phyloP scores from a whole-genome alignment of 2,888 invertebrate genomes.

The Hydrotaea diabolus region DNA sequence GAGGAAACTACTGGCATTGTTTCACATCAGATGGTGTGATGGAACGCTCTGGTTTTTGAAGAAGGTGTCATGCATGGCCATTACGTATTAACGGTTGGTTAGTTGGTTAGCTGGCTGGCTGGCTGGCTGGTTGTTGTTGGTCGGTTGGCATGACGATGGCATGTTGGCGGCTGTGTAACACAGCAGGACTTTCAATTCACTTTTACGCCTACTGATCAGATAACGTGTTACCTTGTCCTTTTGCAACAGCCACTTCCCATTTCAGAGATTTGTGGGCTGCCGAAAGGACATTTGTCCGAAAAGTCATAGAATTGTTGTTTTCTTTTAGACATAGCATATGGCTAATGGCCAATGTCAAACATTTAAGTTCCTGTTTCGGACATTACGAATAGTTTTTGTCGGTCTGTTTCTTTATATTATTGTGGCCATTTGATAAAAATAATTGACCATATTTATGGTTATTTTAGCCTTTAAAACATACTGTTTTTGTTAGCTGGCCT shows the following conservation, averaged over 20 bases:
- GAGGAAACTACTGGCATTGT: conserved; percentile 18
- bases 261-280: conserved; percentile 77
- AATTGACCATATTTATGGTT: conserved; percentile 78
- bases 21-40: conserved; percentile 34
- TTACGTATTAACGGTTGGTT: conserved; percentile 52
- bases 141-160: too few species aligned
- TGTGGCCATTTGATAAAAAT: conserved; percentile 66
- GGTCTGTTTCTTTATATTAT: conserved; percentile 18
- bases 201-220: conserved; percentile 64
- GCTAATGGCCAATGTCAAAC: not conserved
- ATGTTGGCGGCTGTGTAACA: conserved; percentile 39
- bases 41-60: conserved; percentile 10
- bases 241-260: conserved; percentile 40
- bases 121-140: too few species aligned
- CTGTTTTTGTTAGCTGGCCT: conserved; percentile 39
- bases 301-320: conserved; percentile 41
- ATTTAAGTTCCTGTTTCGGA: conserved; percentile 43
- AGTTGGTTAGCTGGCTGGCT: too few species aligned
- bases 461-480: conserved; percentile 74
- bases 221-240: conserved; percentile 57
- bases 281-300: conserved; percentile 73
- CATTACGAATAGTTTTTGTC: conserved; percentile 35
- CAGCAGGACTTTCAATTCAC: conserved; percentile 57
- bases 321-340: conserved; percentile 13
- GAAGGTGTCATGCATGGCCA: conserved; percentile 61